phyloP scores from a whole-genome alignment of 2,888 invertebrate species.

The Chromoteleia sp. region DNA sequence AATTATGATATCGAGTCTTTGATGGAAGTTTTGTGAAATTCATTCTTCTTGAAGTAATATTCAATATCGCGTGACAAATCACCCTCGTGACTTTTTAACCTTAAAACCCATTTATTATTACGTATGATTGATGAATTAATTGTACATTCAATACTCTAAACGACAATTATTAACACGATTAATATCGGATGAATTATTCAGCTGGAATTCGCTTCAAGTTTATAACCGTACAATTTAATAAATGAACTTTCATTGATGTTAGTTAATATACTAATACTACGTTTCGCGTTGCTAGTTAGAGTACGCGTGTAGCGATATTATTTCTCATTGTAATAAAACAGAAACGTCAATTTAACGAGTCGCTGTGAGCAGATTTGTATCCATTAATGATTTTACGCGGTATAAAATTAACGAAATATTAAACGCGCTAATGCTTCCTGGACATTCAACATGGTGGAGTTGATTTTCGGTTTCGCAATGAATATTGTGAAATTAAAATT shows the following conservation, averaged over 20 bases:
- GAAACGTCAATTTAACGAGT: conserved; percentile 3
- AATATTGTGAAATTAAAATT: conserved; percentile 20
- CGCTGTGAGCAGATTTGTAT: neutral
- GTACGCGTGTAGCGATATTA: neutral
- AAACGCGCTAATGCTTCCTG: neutral
- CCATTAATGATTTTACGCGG: conserved; percentile 12
- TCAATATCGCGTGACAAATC: neutral
- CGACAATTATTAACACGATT: neutral
- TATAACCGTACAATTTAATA: neutral
- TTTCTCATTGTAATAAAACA: neutral
- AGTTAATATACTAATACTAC: neutral
- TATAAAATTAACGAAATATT: conserved; percentile 23
- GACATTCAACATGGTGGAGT: neutral
- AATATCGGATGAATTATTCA: neutral
- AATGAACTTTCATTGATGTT: neutral
- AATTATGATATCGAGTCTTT: conserved; percentile 4
- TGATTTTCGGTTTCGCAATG: conserved; percentile 4
- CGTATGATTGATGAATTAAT: too few species aligned
- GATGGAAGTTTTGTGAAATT: conserved; percentile 2
- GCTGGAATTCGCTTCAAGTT: neutral
- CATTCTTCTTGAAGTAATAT: conserved; percentile 1
- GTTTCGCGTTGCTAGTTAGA: neutral
- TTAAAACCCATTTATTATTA: too few species aligned
- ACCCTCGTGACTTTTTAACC: too few species aligned
- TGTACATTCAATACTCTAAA: too few species aligned